These are phyloP conservation scores for Papilio polyxenes DNA, from an alignment of 1,140 invertebrate genomes.

Conservation along the genomic window DNA sequence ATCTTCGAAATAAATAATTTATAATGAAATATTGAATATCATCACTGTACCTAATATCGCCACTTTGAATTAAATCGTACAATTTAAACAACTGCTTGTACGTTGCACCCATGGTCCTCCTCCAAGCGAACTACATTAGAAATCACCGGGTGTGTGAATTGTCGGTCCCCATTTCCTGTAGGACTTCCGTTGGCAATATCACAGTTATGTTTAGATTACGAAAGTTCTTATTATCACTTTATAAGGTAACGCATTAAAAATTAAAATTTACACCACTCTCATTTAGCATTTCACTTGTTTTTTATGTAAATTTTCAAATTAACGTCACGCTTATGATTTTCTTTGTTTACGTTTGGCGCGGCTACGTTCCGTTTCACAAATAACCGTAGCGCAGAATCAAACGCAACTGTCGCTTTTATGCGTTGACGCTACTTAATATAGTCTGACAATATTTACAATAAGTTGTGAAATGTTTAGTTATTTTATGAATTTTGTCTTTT, in stretches of 20 bases:
- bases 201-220: conserved; percentile 61
- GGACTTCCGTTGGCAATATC: conserved; percentile 63
- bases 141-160: conserved; percentile 61
- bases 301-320: conserved; percentile 59
- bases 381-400: conserved; percentile 22
- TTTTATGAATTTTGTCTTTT: background rate
- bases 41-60: conserved; percentile 60
- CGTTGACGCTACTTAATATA: conserved; percentile 1
- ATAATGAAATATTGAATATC: conserved; percentile 19
- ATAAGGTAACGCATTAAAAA: conserved; percentile 32
- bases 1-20: conserved; percentile 1
- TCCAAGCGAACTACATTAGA: conserved; percentile 62
- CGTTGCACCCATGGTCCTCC: conserved; percentile 68
- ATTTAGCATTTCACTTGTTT: conserved; percentile 51
- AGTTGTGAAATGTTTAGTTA: conserved; percentile 3
- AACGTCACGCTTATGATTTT: conserved; percentile 56
- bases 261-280: conserved; percentile 34
- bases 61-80: conserved; percentile 73
- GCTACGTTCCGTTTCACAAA: conserved; percentile 51
- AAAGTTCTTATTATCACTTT: conserved; percentile 33
- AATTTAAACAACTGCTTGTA: conserved; percentile 73
- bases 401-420: conserved; percentile 12
- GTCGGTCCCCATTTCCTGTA: conserved; percentile 71
- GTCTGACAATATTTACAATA: background rate
- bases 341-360: conserved; percentile 54